Base-by-base conservation (phyloP, 2,888 invertebrate species). In the Mimas tiliae region DNA sequence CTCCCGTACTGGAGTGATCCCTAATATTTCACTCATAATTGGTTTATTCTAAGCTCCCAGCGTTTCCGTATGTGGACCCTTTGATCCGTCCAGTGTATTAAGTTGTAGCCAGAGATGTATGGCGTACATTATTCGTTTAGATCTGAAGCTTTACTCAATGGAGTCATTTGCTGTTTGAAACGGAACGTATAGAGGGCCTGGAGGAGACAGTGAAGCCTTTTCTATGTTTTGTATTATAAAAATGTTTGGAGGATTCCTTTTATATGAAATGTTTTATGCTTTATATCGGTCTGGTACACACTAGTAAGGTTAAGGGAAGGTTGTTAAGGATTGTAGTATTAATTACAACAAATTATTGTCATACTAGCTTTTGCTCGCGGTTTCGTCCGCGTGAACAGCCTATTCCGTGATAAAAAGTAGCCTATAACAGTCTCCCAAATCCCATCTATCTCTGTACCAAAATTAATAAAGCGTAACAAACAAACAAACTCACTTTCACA, bases 21-120 rank as follows among this genome's bases (percentile, higher is more conserved):
- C 92, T 92, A 93, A 93, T 93, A 93, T 93, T 93, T 93, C 93
- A 90, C 91, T 92, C 91, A 92, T 93, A 93, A 93, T 93, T 93
- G 93, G 93, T 93, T 93, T 93, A 93, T 91, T 90, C 93, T 92
- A 92, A 92, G 93, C 93, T 91, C 74, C 81, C 84, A 85, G 87
- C 83, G 86, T 86, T 89, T 88, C 91, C 92, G 90, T 91, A 84
- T 90, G 88, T 88, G 86, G 82, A 78, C 81, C 86, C 89, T 93
- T 93, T 93, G 93, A 93, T 93, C 93, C 91, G 86, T 77, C 82
- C 86, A 87, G 83, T 92, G 91, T 91, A 93, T 93, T 92, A 92
- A 87, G 86, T 87, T 89, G 89, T 87, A 84, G 82, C 84, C 74
- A 72, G 85, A 91, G 92, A 93, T 85, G 89, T 91, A 92, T 92